Evolutionary conservation across 23 tunicate genomes (phyloP).

Genomic region (Ascidia mentula): DNA sequence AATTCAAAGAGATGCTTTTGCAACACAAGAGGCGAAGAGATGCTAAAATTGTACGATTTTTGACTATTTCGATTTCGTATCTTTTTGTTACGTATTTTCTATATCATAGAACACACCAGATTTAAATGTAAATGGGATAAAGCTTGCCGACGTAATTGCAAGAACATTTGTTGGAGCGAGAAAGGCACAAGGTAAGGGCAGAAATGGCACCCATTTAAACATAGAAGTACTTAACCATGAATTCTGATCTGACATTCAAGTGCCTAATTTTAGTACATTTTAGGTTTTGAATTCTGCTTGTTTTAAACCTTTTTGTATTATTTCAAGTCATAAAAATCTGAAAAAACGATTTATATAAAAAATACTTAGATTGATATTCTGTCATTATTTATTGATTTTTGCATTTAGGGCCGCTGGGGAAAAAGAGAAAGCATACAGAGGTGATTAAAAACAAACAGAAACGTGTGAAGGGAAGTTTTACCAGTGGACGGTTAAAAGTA

Average conservation of each 20-base stretch:
- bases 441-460: slow-evolving; percentile 12
- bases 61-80: too few species aligned
- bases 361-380: too few species aligned
- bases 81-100: too few species aligned
- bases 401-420: not conserved
- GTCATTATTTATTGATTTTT: not conserved
- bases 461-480: slow-evolving; percentile 4
- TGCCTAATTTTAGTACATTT: not conserved
- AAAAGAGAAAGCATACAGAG: slow-evolving; percentile 18
- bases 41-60: slow-evolving; percentile 41
- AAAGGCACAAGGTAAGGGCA: slow-evolving; percentile 27
- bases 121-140: slow-evolving; percentile 21
- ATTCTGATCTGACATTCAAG: not conserved
- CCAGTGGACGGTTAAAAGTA: not conserved
- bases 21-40: slow-evolving; percentile 41
- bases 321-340: too few species aligned
- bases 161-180: slow-evolving; percentile 32
- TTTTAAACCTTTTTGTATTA: not conserved
- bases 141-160: slow-evolving; percentile 41
- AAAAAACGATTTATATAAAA: too few species aligned
- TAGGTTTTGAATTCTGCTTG: not conserved
- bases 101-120: slow-evolving; percentile 39
- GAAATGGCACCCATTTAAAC: not conserved
- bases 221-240: not conserved
- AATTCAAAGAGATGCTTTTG: slow-evolving; percentile 36